Evolutionary conservation across 2,888 invertebrate species (phyloP), one percentile per base, ranked within the genome.

Genomic region (Drosophila imparisetae): DNA sequence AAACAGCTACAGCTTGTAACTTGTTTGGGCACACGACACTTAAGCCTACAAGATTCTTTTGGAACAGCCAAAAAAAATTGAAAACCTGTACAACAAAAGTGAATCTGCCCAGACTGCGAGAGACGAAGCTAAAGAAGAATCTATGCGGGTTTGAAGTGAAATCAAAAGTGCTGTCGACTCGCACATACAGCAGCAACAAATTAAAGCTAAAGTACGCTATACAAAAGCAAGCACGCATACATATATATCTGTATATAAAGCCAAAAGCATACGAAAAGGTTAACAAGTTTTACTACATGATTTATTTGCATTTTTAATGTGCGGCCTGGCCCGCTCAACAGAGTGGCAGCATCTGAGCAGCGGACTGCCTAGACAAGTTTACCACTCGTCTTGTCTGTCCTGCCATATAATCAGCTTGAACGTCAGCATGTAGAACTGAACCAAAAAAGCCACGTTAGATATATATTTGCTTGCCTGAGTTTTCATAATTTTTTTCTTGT

Each of bases 221-320:
- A 70, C 38, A 63, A 40, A 68, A 58, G 52, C 55, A 69, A 45
- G 64, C 60, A 63, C 45, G 78, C n/a, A 67, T 15, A 66, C 36
- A 52, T 40, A 50, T 45, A 66, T 8, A 52, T 36, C 54, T 62
- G 11, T 48, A 49, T 45, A 38, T 58, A 66, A 58, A 61, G 61
- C 74, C 73, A 73, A 79, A 77, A 77, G 75, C 70, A 86, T 78
- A 81, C 61, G 83, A 87, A 91, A 91, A 91, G 91, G 91, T 91
- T 91, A 91, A 91, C 91, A 86, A 90, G 91, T 91, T 91, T 91
- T 89, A 82, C 80, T 88, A 89, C 82, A 86, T 89, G 86, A 88
- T 89, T 90, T 88, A 90, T 91, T 88, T 86, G 86, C 86, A 88
- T 90, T 88, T 86, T 83, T 83, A 86, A 85, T 88, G 81, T 82